Base-by-base conservation (phyloP, 1,140 invertebrate genomes). In the Bombyx mandarina region DNA sequence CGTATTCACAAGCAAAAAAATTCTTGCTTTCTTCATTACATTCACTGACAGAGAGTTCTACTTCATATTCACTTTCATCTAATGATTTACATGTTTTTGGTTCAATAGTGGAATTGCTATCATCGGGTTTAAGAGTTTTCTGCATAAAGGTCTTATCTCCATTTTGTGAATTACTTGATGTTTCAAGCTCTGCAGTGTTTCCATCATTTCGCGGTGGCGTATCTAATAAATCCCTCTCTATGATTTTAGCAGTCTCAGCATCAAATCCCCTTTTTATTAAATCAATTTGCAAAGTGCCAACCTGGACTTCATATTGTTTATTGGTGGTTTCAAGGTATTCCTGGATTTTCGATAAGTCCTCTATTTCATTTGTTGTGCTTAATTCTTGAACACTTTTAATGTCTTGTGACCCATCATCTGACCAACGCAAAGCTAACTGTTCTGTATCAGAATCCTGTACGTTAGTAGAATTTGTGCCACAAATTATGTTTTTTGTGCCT, bases 221-320 rank as follows among this genome's bases (percentile, higher is more conserved):
- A 58, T 79, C 76, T 6, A 85, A 63, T 54, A 86, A 72, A 65
- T 86, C 83, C 22, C 82, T 56, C 67, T 87, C 83, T 44, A 87
- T 84, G 45, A 67, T 87, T 74, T 77, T 85, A 8, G 83, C 83
- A 3, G 82, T 85, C 64, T 77, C 79, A 10, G 71, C 53, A 67
- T 87, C 84, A 71, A 85, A 87, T 45, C 81, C 82, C 63, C 81
- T 63, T 65, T 78, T 80, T 6, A 82, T 66, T 67, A 86, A 74
- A 75, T 85, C 77, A 49, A 58, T 64, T 42, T 82, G 81, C 22
- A 82, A 76, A 62, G 60, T 74, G 9, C 69, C 65, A 45, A 71
- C 61, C 43, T 45, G 54, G 8, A 67, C 60, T 45, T 64, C 62
- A 8, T 57, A 57, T 43, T 54, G 42, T 45, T 56, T 18, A 46